Percentiles rank a stretch among this genome's conserved stretches.
phyloP scores from a whole-genome alignment of 2,888 invertebrate genomes.

The Ophion costatus region DNA sequence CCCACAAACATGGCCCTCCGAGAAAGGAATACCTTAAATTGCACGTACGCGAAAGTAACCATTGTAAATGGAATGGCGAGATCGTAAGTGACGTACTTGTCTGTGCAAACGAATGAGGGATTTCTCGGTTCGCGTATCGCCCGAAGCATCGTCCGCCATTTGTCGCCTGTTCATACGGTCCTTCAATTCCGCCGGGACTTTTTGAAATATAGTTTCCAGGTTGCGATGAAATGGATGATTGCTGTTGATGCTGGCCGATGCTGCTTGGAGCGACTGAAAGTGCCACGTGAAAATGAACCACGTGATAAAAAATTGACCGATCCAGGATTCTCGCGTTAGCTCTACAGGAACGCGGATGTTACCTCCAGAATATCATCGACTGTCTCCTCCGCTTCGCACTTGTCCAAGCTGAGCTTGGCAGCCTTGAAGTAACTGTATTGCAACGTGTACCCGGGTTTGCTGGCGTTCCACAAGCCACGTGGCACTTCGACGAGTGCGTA shows the following conservation, averaged over 20 bases:
- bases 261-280: constrained; percentile 92
- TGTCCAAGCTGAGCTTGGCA: constrained; percentile 96
- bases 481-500: constrained; percentile 99
- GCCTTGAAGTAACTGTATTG: constrained; percentile 96
- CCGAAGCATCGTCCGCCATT: constrained; percentile 86
- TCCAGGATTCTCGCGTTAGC: constrained; percentile 2
- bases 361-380: constrained; percentile 98
- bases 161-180: constrained; percentile 89
- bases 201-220: constrained; percentile 95
- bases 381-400: constrained; percentile 98
- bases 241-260: constrained; percentile 90
- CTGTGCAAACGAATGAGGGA: constrained; percentile 95
- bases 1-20: too few relatives aligned
- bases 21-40: neutral
- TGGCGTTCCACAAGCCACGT: constrained; percentile 95
- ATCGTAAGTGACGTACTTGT: constrained; percentile 86
- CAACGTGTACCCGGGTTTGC: constrained; percentile 93
- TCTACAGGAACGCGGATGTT: constrained; percentile 64
- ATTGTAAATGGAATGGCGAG: neutral
- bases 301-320: neutral
- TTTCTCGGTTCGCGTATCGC: constrained; percentile 91
- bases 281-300: neutral
- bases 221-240: constrained; percentile 91
- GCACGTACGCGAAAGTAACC: neutral
- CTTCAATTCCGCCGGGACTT: constrained; percentile 91